Evolutionary conservation across 2,888 invertebrate species (phyloP), one percentile per base, ranked within the genome.

Genomic region (Thyatira batis): DNA sequence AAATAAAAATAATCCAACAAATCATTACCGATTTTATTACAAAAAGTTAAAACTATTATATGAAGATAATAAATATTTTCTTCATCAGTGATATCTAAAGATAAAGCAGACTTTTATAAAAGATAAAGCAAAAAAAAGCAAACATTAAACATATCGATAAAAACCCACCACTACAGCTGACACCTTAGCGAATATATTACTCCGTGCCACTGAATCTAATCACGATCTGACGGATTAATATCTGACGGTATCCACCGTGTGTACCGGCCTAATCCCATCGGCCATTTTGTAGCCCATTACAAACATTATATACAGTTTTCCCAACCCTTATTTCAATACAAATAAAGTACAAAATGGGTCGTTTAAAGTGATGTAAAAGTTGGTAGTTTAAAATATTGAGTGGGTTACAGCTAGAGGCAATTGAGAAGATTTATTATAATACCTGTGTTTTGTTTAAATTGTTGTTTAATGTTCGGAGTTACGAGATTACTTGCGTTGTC

Each of bases 151-250:
- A n/a, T n/a, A 73, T 77, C 76, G 73, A 81, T 69, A 53, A 20
- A 49, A 50, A 25, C 43, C 50, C 58, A 52, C 55, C 67, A 57
- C 72, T 73, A 69, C 49, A 51, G 46, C 54, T 51, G 80, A 82
- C 89, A 90, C 89, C 89, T 90, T 87, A 63, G 69, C 75, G 82
- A 86, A 87, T 87, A 88, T 83, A 89, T 87, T 86, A 88, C 87
- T 85, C 77, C 90, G 89, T 90, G 90, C 89, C 85, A 76, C 85
- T 83, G 89, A 91, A 89, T 91, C 89, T 91, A 89, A 90, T 91
- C 90, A 89, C 82, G 73, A 90, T 87, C 88, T 85, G 87, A 86
- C 79, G 88, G 90, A 90, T 90, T 89, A 90, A 88, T 88, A 89
- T 88, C 87, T 81, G 75, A 74, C 81, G 79, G 77, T 78, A 76